phyloP scores from a whole-genome alignment of 2,888 invertebrate genomes.

The Agriopis leucophaearia region DNA sequence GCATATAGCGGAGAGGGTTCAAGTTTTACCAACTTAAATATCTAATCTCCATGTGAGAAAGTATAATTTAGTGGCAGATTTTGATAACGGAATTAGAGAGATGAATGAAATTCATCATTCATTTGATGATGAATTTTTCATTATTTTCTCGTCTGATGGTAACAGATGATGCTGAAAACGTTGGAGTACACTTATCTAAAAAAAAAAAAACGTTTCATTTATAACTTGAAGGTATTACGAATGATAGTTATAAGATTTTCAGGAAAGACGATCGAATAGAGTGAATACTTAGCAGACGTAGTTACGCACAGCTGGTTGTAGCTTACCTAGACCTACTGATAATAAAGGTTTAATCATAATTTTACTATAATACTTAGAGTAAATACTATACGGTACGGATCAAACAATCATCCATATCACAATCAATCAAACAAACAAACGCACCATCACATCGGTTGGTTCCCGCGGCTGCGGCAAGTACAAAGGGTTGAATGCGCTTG shows the following conservation, averaged over 20 bases:
- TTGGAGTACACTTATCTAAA: too few species aligned
- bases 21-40: background rate
- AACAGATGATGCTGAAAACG: too few species aligned
- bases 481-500: slow-evolving; percentile 41
- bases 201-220: too few species aligned
- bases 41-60: background rate
- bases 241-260: too few species aligned
- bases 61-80: background rate
- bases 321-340: too few species aligned
- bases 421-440: slow-evolving; percentile 36
- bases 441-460: slow-evolving; percentile 5
- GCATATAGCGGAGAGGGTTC: background rate
- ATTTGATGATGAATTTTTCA: too few species aligned
- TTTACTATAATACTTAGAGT: background rate
- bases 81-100: too few species aligned
- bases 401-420: slow-evolving; percentile 19
- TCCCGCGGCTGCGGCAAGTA: slow-evolving; percentile 29
- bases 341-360: background rate
- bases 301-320: too few species aligned
- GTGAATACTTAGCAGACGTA: too few species aligned
- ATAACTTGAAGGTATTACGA: background rate
- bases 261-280: too few species aligned
- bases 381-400: slow-evolving; percentile 16
- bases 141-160: too few species aligned
- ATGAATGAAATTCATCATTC: too few species aligned